Base-by-base conservation (phyloP, 2,113 vertebrate genomes). In the Nipponia nippon region DNA sequence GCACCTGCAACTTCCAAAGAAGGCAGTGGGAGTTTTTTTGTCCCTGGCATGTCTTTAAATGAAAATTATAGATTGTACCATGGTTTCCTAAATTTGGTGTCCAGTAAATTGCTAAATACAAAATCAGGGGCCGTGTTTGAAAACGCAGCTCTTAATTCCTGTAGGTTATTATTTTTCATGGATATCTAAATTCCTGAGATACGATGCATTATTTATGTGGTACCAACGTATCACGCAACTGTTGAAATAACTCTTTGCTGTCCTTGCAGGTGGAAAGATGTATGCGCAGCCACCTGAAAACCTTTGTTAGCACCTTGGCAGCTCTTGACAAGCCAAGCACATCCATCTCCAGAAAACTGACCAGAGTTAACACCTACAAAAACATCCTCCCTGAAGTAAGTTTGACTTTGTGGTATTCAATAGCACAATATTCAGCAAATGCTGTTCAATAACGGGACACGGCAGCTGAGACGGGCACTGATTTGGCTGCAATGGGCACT, bases 281-380 rank as follows among this genome's bases (percentile, higher is more conserved):
- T 7, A 85, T 85, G 46, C 40, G 38, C 2, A 91, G 82, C 58
- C 83, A 95, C 66, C 82, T 96, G 84, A 67, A 56, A n/a, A 76
- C 52, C 40, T 96, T 97, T 11, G 11, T 0, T 7, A 3, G 2
- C 23, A 56, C 44, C 62, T 52, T 97, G 87, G 30, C 4, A 56
- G 3, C 1, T 49, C 73, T 79, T 2, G 16, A 85, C 38, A 8
- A 0, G 5, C 3, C 0, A 8, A 46, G 91, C 55, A 63, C 27
- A 82, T 0, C 7, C 2, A 17, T 93, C 0, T 27, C 62, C 50
- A 3, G 0, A 6, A 95, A 87, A 25, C 61, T 97, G 73, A 6
- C 0, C 19, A 4, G 0, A 13, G 0, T 97, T 12, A 3, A 3
- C 9, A 6, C 0, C 21, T 47, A 62, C 44, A 3, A 26, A 52